Evolutionary conservation across 2,797 vertebrate genomes (phyloP), one percentile per base, ranked within the genome.

Genomic region (Otolemur crassicaudatus): DNA sequence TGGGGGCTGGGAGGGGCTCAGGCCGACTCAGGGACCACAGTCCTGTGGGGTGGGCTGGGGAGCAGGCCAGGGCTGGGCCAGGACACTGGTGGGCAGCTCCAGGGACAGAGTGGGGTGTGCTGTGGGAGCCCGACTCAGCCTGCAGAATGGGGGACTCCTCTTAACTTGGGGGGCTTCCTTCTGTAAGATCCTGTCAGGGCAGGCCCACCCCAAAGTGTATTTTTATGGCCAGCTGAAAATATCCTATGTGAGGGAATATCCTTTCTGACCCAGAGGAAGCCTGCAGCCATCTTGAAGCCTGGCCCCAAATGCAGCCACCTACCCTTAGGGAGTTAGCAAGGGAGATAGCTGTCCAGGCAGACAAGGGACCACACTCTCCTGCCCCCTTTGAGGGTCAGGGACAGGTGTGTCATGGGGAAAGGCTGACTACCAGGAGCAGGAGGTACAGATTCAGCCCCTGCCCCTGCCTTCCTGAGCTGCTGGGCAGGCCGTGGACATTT

Each of bases 261-360:
- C 53, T 43, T 37, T 40, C 34, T 6, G 20, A 23, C 58, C 19
- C 53, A 58, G 23, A 56, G 90, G 69, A 34, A 58, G 53, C 84
- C 27, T 25, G 27, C 0, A 3, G 49, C 14, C 4, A 0, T 14
- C 69, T 23, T 22, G 46, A 1, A 31, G 65, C 25, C 11, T 3
- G 12, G 8, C 40, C 58, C 37, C 40, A 23, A 1, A 31, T 25
- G 23, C 46, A 85, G 31, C 56, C 25, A 17, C 17, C 27, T 77
- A 87, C 29, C 37, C 14, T 80, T 2, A 25, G 46, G 31, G 69
- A 75, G 53, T 3, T 0, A 5, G 1, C 22, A 1, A 1, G 70
- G 67, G 37, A 60, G 22, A 4, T 65, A 58, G 1, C 20, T 81
- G n/a, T 56, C n/a, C 81, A 63, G 81, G 2, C 23, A 25, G 53